These are phyloP conservation scores for Borostomias antarcticus DNA, from an alignment of 2,797 vertebrate genomes.

Conservation along the genomic window DNA sequence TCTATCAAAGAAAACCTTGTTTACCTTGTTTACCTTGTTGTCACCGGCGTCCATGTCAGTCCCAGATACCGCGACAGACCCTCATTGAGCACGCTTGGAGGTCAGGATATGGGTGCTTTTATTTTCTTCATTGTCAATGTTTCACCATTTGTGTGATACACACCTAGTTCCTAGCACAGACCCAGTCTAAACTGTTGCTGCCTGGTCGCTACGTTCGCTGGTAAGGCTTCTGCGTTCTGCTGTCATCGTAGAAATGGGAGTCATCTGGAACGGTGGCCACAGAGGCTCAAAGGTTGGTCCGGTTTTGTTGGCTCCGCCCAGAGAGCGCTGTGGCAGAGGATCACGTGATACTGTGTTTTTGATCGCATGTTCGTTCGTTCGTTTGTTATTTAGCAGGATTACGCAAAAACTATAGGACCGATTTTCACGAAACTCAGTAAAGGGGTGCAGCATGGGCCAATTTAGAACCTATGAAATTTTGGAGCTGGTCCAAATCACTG, in stretches of 20 bases:
- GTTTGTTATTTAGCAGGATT: too few relatives aligned
- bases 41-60: constrained; percentile 79
- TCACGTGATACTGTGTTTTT: too few relatives aligned
- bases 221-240: constrained; percentile 20
- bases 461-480: too few relatives aligned
- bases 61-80: constrained; percentile 51
- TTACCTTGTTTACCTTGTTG: constrained; percentile 80
- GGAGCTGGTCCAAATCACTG: too few relatives aligned
- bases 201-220: constrained; percentile 46
- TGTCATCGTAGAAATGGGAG: constrained; percentile 65
- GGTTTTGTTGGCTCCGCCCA: too few relatives aligned
- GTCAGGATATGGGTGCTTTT: constrained; percentile 66
- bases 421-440: too few relatives aligned
- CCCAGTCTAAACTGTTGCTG: constrained; percentile 40
- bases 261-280: constrained; percentile 73
- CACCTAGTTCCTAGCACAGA: constrained; percentile 39
- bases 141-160: constrained; percentile 38
- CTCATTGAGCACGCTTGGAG: constrained; percentile 60
- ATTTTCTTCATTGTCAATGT: constrained; percentile 69
- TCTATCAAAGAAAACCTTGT: constrained; percentile 9
- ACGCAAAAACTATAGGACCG: too few relatives aligned
- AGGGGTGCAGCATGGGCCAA: too few relatives aligned
- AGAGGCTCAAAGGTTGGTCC: constrained; percentile 42
- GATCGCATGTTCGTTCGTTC: too few relatives aligned
- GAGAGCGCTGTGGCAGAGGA: too few relatives aligned